Conservation (phyloP, 1,140 invertebrate genomes). For the Bicyclus anynana region DNA sequence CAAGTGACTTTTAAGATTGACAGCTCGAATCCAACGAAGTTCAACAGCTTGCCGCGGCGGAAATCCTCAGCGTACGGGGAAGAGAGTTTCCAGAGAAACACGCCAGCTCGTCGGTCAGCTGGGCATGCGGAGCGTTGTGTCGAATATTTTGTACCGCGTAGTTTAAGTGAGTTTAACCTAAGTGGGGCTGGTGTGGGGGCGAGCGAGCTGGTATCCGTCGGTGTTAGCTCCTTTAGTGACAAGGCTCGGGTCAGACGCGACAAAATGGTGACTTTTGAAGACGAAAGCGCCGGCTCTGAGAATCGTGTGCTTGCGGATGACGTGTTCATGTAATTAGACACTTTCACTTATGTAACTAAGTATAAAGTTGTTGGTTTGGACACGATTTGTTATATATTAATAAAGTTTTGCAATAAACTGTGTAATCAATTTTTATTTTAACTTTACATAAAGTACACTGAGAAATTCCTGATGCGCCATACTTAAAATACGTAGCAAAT, state of each 20-base stretch:
- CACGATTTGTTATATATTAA: constrained; percentile 57
- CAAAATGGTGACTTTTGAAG: constrained; percentile 90
- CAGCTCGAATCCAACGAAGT: constrained; percentile 73
- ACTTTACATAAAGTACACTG: no score
- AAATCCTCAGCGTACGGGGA: constrained; percentile 67
- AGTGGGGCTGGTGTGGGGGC: constrained; percentile 74
- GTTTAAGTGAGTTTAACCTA: constrained; percentile 88
- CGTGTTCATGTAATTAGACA: constrained; percentile 69
- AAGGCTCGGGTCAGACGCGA: constrained; percentile 77
- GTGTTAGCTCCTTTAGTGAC: constrained; percentile 26
- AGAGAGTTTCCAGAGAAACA: constrained; percentile 80
- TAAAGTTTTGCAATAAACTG: constrained; percentile 47
- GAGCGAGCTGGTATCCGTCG: constrained; percentile 18
- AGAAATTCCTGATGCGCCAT: no score
- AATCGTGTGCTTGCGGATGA: constrained; percentile 48
- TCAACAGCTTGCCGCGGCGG: constrained; percentile 81
- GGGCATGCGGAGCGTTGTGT: constrained; percentile 81
- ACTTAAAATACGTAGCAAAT: no score
- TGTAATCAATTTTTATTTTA: background rate
- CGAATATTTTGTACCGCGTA: constrained; percentile 89
- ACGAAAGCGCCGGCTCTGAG: constrained; percentile 73
- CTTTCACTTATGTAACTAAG: constrained; percentile 2
- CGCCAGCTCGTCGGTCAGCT: constrained; percentile 81
- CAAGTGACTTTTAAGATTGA: constrained; percentile 72
- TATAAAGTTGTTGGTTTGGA: constrained; percentile 43